These are phyloP conservation scores for Leguminivora glycinivorella DNA, from an alignment of 1,140 invertebrate species.

Conservation along the genomic window DNA sequence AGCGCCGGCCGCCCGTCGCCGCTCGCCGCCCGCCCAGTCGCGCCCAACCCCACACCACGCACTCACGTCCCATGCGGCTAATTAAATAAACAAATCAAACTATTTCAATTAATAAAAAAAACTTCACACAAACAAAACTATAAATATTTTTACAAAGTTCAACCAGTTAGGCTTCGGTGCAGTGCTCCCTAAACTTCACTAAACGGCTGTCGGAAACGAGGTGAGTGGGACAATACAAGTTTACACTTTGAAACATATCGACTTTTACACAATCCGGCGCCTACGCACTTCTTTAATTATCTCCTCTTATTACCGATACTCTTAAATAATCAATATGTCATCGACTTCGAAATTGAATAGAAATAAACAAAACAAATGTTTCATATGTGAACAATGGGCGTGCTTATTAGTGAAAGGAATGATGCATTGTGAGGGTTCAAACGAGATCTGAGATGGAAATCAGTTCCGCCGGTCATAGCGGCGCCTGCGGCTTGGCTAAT, in stretches of 20 bases:
- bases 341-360: background rate
- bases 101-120: conserved; percentile 23
- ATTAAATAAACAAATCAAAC: background rate
- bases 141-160: conserved; percentile 5
- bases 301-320: conserved; percentile 14
- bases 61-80: conserved; percentile 32
- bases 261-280: conserved; percentile 26
- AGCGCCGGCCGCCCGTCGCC: conserved; percentile 45
- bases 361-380: conserved; percentile 14
- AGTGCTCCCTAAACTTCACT: background rate
- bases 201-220: conserved; percentile 35
- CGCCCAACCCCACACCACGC: conserved; percentile 43
- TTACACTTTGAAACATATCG: background rate
- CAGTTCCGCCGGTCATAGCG: conserved; percentile 35
- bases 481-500: conserved; percentile 51
- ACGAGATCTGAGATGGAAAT: conserved; percentile 32
- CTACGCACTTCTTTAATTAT: conserved; percentile 27
- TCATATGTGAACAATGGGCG: conserved; percentile 2
- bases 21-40: conserved; percentile 44
- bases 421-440: conserved; percentile 35
- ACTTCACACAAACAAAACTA: conserved; percentile 2
- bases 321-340: conserved; percentile 6
- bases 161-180: background rate
- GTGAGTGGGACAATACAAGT: conserved; percentile 40
- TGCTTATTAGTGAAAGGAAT: conserved; percentile 29